These are phyloP conservation scores for Aphidius colemani DNA, from an alignment of 2,888 invertebrate genomes.

Conservation along the genomic window DNA sequence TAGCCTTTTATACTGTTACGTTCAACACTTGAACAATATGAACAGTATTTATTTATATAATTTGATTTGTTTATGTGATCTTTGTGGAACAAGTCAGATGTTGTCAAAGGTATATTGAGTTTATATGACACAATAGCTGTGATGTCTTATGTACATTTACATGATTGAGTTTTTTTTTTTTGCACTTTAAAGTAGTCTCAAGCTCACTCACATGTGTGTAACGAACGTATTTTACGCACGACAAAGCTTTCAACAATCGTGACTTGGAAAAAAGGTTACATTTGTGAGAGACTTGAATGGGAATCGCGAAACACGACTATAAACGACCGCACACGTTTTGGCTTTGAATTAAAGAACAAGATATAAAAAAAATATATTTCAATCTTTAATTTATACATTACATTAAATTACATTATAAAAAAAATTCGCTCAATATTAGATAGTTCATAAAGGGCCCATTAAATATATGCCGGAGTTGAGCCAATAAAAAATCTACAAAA, in stretches of 20 bases:
- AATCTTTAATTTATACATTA: no score
- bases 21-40: neutral
- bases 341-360: no score
- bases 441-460: no score
- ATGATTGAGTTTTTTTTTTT: neutral
- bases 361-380: no score
- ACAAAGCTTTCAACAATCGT: neutral
- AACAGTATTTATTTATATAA: neutral
- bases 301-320: neutral
- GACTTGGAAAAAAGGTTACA: neutral
- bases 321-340: neutral
- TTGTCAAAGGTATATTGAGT: no score
- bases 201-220: neutral
- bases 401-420: no score
- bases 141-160: no score
- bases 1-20: neutral
- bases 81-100: neutral
- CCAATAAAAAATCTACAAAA: no score
- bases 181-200: neutral
- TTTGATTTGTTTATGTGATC: neutral
- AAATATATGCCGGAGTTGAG: no score
- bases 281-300: neutral
- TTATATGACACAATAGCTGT: no score
- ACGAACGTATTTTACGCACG: constrained; percentile 1
- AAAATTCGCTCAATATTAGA: no score